phyloP scores from a whole-genome alignment of 2,888 invertebrate species.

The Pilophorus perplexus region DNA sequence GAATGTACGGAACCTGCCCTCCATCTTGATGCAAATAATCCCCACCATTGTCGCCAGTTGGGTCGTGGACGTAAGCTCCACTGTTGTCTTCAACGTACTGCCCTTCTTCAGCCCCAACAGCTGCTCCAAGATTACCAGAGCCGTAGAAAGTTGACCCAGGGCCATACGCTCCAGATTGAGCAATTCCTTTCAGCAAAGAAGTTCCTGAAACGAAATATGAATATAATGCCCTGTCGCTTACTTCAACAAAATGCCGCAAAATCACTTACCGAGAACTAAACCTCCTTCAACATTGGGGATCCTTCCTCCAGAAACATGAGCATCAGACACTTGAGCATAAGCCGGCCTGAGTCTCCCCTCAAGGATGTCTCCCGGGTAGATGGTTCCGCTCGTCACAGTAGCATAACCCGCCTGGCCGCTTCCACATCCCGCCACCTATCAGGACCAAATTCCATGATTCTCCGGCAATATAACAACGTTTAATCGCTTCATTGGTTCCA shows the following conservation, averaged over 20 bases:
- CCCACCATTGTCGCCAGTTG: slow-evolving; percentile 46
- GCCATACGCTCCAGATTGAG: slow-evolving; percentile 1
- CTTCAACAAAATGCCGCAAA: background rate
- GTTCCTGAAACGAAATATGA: slow-evolving; percentile 38
- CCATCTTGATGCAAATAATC: slow-evolving; percentile 45
- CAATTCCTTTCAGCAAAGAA: slow-evolving; percentile 41
- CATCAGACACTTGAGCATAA: slow-evolving; percentile 51
- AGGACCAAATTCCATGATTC: background rate
- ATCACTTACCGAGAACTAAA: slow-evolving; percentile 48
- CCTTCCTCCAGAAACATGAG: slow-evolving; percentile 51
- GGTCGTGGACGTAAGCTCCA: slow-evolving; percentile 47
- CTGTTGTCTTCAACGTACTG: slow-evolving; percentile 44
- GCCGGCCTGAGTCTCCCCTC: slow-evolving; percentile 51
- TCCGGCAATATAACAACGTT: background rate
- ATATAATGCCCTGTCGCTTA: background rate
- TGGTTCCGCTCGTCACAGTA: slow-evolving; percentile 44
- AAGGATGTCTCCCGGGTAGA: slow-evolving; percentile 49
- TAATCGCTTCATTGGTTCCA: too few species aligned
- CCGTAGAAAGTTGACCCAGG: slow-evolving; percentile 24
- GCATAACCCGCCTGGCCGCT: slow-evolving; percentile 38
- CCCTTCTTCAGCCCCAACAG: slow-evolving; percentile 22
- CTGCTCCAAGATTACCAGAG: slow-evolving; percentile 52
- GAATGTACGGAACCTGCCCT: slow-evolving; percentile 38
- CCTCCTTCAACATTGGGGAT: slow-evolving; percentile 49
- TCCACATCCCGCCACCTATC: slow-evolving; percentile 42